Evolutionary conservation across 2,797 vertebrate species (phyloP).

Genomic region (Gobionotothen gibberifrons): DNA sequence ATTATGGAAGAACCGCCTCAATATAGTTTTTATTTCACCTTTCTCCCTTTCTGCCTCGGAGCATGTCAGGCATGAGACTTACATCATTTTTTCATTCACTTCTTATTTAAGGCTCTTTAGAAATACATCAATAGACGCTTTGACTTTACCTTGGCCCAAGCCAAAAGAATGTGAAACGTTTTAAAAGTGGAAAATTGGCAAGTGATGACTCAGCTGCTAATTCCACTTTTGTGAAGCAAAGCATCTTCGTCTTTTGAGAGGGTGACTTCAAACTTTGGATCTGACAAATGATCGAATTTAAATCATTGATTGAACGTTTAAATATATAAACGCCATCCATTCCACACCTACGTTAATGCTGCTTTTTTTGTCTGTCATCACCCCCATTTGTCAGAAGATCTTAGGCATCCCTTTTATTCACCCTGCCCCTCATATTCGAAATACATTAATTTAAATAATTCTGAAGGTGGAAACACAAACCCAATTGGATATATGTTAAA

Average conservation of each 20-base stretch:
- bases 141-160: conserved; percentile 37
- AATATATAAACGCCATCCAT: neutral
- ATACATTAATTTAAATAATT: too few species aligned
- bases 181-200: conserved; percentile 39
- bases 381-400: neutral
- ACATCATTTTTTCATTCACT: conserved; percentile 67
- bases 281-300: conserved; percentile 9
- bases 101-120: conserved; percentile 63
- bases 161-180: conserved; percentile 41
- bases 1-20: conserved; percentile 66
- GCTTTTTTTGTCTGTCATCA: neutral
- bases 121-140: conserved; percentile 57
- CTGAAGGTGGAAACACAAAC: too few species aligned
- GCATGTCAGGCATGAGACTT: conserved; percentile 66
- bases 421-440: neutral
- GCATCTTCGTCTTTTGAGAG: conserved; percentile 26
- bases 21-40: conserved; percentile 72
- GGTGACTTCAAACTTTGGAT: conserved; percentile 12
- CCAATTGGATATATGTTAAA: neutral
- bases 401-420: neutral
- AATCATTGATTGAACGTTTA: conserved; percentile 20
- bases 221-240: conserved; percentile 23
- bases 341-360: neutral
- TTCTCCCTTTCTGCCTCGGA: conserved; percentile 54
- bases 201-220: conserved; percentile 54